These are phyloP conservation scores for Halictus rubicundus DNA, from an alignment of 1,140 invertebrate species.

Conservation along the genomic window DNA sequence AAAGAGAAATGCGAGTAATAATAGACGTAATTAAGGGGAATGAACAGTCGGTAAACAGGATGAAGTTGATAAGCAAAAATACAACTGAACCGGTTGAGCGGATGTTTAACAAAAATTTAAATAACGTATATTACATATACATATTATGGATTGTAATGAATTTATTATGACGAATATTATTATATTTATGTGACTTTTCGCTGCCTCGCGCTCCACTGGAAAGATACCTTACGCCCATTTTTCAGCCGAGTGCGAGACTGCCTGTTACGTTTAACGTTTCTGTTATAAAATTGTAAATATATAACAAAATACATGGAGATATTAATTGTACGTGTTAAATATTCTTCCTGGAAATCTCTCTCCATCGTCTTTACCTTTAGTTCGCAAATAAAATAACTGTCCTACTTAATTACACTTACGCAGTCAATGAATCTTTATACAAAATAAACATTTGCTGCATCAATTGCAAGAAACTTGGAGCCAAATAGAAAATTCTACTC, in stretches of 20 bases:
- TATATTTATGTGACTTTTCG: conserved; percentile 68
- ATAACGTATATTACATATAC: conserved; percentile 64
- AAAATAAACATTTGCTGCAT: too few relatives aligned
- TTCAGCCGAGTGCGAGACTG: conserved; percentile 61
- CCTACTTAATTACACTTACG: too few relatives aligned
- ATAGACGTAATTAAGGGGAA: conserved; percentile 48
- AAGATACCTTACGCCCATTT: conserved; percentile 51
- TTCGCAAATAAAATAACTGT: too few relatives aligned
- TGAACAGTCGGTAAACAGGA: conserved; percentile 7
- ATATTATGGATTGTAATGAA: conserved; percentile 65
- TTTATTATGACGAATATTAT: conserved; percentile 69
- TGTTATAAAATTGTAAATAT: conserved; percentile 76
- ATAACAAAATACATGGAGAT: conserved; percentile 74
- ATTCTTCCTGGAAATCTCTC: neutral
- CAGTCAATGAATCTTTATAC: too few relatives aligned
- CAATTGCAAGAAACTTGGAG: too few relatives aligned
- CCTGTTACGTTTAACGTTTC: conserved; percentile 71
- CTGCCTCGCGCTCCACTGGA: conserved; percentile 63
- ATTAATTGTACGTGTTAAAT: conserved; percentile 52
- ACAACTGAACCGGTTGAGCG: conserved; percentile 50
- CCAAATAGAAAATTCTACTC: too few relatives aligned
- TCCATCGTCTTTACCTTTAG: neutral
- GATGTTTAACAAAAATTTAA: conserved; percentile 62
- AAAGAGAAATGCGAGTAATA: conserved; percentile 49
- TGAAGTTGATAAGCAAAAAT: conserved; percentile 13